Base-by-base conservation (phyloP, 2,113 vertebrate genomes). In the Ivindomyrus marchei region DNA sequence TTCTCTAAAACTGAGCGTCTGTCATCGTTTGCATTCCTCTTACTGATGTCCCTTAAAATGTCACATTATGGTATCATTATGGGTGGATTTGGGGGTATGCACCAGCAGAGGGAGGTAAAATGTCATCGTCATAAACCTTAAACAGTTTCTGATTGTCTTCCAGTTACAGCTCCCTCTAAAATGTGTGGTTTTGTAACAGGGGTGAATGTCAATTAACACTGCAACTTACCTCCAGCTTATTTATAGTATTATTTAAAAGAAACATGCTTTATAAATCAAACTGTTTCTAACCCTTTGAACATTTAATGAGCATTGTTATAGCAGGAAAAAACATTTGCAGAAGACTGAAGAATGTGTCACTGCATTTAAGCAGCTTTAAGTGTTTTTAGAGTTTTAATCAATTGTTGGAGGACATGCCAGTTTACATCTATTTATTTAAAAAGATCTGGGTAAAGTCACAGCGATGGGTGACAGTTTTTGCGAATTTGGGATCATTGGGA, bases 51-150 rank as follows among this genome's bases (percentile, higher is more conserved):
- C n/a, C 10, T 70, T 70, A 13, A 70, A 31, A 70, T 70, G 62
- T 70, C 62, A 31, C n/a, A 19, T 39, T 77, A 39, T 70, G 27
- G 13, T 39, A 39, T 39, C 70, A 19, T 66, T 6, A 19, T 80
- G 74, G 36, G 36, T 80, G 31, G 15, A 80, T 42, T 80, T 80
- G 36, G 15, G 17, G 15, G 36, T 19, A 2, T 80, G 1, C n/a
- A 53, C 24, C 85, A 87, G 85, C 85, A 87, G 85, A 50, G 85
- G 85, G 85, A 19, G 85, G 50, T 87, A 47, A 24, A 87, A 87
- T 15, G 15, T 53, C 85, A 87, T 87, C 11, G 13, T 87, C 85
- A 87, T 53, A 19, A 21, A 36, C 47, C 27, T 50, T 15, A 39
- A 39, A 36, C 17, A 42, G 27, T 39, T 85, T 45, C 24, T 49